Evolutionary conservation across 2,113 vertebrate genomes (phyloP), one percentile per base, ranked within the genome.

Genomic region (Plestiodon gilberti): DNA sequence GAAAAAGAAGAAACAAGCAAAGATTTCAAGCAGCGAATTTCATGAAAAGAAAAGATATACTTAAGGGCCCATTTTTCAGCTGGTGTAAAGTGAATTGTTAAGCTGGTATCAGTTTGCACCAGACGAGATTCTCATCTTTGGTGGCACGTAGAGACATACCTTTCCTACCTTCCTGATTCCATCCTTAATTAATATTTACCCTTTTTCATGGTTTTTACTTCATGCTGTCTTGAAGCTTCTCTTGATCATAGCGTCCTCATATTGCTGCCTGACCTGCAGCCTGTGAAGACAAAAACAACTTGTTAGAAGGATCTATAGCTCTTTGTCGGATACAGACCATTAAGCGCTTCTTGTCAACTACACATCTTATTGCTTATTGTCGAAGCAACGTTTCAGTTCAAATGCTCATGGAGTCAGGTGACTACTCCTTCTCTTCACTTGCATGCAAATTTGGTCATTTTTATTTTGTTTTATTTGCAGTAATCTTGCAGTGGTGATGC

Each of bases 51-150:
- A 13, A 78, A 78, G 23, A 30, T 57, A 70, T 30, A 78, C 22
- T 52, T 30, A 71, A 88, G 82, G 81, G 6, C 88, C 81, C 86
- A 65, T 71, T 87, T 87, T 22, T 82, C 74, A 87, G 62, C 74
- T 90, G 6, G 25, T 78, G 81, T 84, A 92, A 93, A 87, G 40
- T 85, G 88, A 87, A 0, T 91, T 86, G 89, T 55, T 82, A 81
- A 35, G 65, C 23, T 76, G 33, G 86, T 90, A 82, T 88, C 90
- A 6, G 0, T 89, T 93, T 89, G 81, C 25, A 90, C 86, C 82
- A 92, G 59, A 83, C 90, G 87, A 88, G 73, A 89, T 74, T 61
- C 86, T 81, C 75, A 92, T 59, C 22, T 69, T 93, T 83, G 77
- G 89, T 87, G 90, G 87, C 79, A 88, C 81, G 62, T 71, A 86